Base-by-base conservation (phyloP, 2,888 invertebrate species). In the Rutpela maculata region DNA sequence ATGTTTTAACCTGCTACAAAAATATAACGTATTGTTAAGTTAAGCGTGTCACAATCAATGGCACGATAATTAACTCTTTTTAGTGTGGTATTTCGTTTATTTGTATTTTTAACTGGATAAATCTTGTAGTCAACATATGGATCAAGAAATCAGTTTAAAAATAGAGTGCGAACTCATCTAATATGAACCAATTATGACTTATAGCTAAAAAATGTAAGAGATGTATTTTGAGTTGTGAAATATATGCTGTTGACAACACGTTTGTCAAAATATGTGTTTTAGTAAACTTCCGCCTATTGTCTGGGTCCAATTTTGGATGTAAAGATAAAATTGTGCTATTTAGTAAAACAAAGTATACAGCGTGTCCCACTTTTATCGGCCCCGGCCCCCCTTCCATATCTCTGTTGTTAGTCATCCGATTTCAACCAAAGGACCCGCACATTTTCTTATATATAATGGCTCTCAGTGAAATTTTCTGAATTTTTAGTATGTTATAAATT, bases 1-100 rank as follows among this genome's bases (percentile, higher is more conserved):
- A 70, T 74, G 35, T 79, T 80, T 79, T 79, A 81, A 81, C 72
- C 81, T 76, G 68, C 81, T 81, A 81, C 75, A 81, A 80, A 80
- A 80, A 75, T 80, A 71, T 80, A 72, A 78, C 62, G 76, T 75
- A 80, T 80, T 80, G 78, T 80, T 73, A 72, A 50, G n/a, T 50
- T 50, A 6, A 50, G 50, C 50, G 50, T 50, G 50, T 50, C 50
- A 50, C 50, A 50, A 50, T 50, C 50, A 62, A 62, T 17, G n/a
- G 62, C 62, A 35, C 15, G 35, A 63, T 63, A 17, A 63, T 31
- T n/a, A 18, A 35, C 31, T 63, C 50, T 50, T n/a, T 63, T 63
- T 35, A 63, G 31, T 50, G 1, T 3, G 43, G 65, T 15, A 65
- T 65, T 38, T 43, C 4, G 43, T 65, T 65, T 65, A 65, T 65